Evolutionary conservation across 2,113 vertebrate genomes (phyloP).

Genomic region (Paramisgurnus dabryanus): DNA sequence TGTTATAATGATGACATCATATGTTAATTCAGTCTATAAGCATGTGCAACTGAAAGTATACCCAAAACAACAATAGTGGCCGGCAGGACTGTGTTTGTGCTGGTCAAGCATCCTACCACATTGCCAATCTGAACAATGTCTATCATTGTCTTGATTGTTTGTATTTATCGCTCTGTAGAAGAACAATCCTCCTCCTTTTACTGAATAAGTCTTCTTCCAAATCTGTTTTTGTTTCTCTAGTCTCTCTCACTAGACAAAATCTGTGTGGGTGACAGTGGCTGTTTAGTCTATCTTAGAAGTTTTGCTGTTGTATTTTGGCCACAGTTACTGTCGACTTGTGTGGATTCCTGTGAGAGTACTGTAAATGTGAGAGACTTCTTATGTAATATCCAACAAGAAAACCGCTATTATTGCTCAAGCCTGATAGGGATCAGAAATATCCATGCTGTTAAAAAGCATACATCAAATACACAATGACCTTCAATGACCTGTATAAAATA

Average conservation of each 20-base stretch:
- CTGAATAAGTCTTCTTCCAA: neutral
- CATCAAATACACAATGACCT: neutral
- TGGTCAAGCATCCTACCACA: too few species aligned
- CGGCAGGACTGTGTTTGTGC: too few species aligned
- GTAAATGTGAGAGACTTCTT: slow-evolving; percentile 29
- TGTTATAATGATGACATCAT: too few species aligned
- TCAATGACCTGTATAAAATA: neutral
- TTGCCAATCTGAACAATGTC: too few species aligned
- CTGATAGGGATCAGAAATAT: neutral
- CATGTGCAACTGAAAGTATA: too few species aligned
- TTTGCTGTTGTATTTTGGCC: slow-evolving; percentile 31
- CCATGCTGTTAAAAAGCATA: neutral
- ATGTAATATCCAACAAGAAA: slow-evolving; percentile 62
- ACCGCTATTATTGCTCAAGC: neutral
- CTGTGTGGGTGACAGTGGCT: slow-evolving; percentile 31
- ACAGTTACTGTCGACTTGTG: neutral
- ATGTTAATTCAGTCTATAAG: too few species aligned
- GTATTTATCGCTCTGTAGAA: too few species aligned
- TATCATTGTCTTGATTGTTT: too few species aligned
- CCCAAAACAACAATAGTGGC: too few species aligned
- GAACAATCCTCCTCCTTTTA: too few species aligned
- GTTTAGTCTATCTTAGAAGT: slow-evolving; percentile 19
- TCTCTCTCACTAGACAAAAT: slow-evolving; percentile 21
- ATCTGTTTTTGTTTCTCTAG: slow-evolving; percentile 1
- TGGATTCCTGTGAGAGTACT: neutral